Base-by-base conservation (phyloP, 2,113 vertebrate genomes). In the Sclerurus mexicanus region DNA sequence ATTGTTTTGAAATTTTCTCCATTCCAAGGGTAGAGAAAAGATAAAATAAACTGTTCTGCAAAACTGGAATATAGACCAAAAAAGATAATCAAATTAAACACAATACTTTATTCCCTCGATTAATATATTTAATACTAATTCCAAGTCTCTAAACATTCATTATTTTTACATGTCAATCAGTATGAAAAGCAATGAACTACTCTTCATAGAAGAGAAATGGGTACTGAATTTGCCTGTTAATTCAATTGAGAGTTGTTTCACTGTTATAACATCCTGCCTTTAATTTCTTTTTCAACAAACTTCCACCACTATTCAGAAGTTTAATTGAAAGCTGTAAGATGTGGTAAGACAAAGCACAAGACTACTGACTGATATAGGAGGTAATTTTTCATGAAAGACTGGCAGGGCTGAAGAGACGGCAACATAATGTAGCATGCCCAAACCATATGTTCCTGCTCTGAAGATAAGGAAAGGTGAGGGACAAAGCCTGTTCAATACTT, bases 341-440 rank as follows among this genome's bases (percentile, higher is more conserved):
- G 4, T 37, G 28, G 15, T 35, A 67, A 47, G 46, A 39, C 60
- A 93, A 74, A 93, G 39, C 52, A 71, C 8, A 56, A 73, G 31
- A 20, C 24, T 75, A 15, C 10, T 72, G 1, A 1, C 40, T 56
- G 49, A 25, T 13, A 30, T 0, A 44, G 55, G 18, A 76, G 31
- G 25, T 4, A 37, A 47, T 28, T 46, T 84, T 89, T 67, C 12
- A 2, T 58, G 42, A 60, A 74, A 31, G 40, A 31, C 12, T 12
- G 8, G 23, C 60, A 44, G 22, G 6, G 16, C 35, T 53, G 49
- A 71, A 78, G 71, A 67, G 53, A 58, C 28, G 15, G 25, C 33
- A 62, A 4, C 0, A 0, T 25, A 40, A 8, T 2, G 0, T 39
- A 33, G 9, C 8, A 3, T 55, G 3, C 75, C 33, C 69, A 47